These are phyloP conservation scores for Muntiacus muntjak DNA, from an alignment of 2,113 vertebrate species.

Conservation along the genomic window DNA sequence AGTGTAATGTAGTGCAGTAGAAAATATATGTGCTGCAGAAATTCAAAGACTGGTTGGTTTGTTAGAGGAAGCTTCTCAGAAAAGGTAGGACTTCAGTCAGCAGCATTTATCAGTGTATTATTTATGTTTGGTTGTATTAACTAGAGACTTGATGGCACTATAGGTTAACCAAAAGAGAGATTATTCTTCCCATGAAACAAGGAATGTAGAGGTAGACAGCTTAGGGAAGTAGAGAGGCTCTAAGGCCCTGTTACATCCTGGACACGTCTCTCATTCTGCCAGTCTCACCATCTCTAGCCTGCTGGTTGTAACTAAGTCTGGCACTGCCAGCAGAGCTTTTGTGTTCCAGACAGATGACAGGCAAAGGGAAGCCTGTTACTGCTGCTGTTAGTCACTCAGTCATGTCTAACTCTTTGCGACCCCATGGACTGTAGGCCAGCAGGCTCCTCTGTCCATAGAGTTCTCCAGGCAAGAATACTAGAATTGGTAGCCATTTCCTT, in stretches of 20 bases:
- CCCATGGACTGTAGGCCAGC: not conserved
- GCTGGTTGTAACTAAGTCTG: not conserved
- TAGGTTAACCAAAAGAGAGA: not conserved
- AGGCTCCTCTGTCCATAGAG: not conserved
- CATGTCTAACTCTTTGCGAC: not conserved
- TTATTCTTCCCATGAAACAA: not conserved
- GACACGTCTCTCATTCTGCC: not conserved
- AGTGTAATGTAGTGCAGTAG: not conserved
- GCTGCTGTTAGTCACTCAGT: not conserved
- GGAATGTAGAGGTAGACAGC: not conserved
- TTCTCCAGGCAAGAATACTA: not conserved
- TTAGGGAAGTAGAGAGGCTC: not conserved
- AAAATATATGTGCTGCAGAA: not conserved
- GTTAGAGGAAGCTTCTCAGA: not conserved
- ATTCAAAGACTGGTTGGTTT: not conserved
- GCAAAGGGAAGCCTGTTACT: not conserved
- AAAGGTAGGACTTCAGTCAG: not conserved
- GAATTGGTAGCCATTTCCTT: not conserved
- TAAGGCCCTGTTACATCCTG: not conserved
- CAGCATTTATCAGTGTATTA: not conserved
- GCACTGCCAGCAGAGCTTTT: not conserved
- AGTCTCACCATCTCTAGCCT: not conserved
- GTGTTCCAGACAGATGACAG: not conserved
- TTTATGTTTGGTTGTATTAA: not conserved
- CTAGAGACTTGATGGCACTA: not conserved